Percentiles rank a stretch among this genome's conserved stretches.
Conservation (phyloP, 2,797 vertebrate species). For the Microchirus variegatus region DNA sequence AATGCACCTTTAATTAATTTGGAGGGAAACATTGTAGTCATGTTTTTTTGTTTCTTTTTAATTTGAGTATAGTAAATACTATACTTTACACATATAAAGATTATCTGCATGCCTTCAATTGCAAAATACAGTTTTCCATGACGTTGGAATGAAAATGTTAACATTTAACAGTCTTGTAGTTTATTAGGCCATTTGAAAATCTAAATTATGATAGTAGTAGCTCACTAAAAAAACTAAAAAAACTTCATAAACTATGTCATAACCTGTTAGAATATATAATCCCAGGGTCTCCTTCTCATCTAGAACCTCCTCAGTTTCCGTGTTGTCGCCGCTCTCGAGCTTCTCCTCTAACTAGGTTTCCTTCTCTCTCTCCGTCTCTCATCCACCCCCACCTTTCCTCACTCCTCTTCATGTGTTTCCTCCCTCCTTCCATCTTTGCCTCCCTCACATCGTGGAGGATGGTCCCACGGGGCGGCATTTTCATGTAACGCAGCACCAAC, state of each 20-base stretch:
- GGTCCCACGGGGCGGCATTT: slow-evolving; percentile 52
- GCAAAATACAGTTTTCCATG: too few species aligned
- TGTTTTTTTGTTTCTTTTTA: too few species aligned
- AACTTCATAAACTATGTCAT: slow-evolving; percentile 25
- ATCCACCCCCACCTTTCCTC: slow-evolving; percentile 19
- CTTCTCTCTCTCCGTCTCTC: slow-evolving; percentile 16
- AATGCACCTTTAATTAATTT: too few species aligned
- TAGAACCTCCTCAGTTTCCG: slow-evolving; percentile 11
- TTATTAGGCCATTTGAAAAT: too few species aligned
- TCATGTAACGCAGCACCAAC: slow-evolving; percentile 52
- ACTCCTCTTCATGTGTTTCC: slow-evolving; percentile 19
- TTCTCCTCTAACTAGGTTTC: slow-evolving; percentile 46
- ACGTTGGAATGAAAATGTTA: too few species aligned
- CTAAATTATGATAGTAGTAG: too few species aligned
- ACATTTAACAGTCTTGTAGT: too few species aligned
- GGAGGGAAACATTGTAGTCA: too few species aligned
- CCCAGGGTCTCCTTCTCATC: slow-evolving; percentile 21
- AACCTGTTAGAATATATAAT: slow-evolving; percentile 5
- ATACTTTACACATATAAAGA: too few species aligned
- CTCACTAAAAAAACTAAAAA: background rate
- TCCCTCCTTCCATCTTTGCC: slow-evolving; percentile 17
- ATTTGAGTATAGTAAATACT: too few species aligned
- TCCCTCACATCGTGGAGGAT: slow-evolving; percentile 33
- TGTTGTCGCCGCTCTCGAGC: slow-evolving; percentile 23
- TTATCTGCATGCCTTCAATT: too few species aligned